phyloP scores from a whole-genome alignment of 92 coral and sea anemone species.

The Palythoa heliodiscus region DNA sequence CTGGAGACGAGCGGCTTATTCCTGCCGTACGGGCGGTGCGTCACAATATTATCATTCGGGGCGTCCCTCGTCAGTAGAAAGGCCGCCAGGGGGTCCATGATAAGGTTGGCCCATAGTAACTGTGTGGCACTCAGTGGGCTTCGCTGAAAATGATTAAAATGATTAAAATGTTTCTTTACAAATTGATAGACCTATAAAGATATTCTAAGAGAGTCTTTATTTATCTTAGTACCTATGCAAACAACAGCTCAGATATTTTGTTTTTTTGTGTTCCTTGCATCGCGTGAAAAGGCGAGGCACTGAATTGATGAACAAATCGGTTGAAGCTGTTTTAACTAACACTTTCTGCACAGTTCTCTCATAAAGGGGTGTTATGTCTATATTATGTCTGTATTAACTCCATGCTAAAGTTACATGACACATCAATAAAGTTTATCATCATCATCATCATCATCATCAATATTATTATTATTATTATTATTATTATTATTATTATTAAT shows the following conservation, averaged over 20 bases:
- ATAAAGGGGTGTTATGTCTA: too few species aligned
- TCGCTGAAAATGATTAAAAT: constrained; percentile 54
- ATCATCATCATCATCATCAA: too few species aligned
- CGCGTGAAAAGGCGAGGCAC: background rate
- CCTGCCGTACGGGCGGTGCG: constrained; percentile 81
- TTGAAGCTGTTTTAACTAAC: too few species aligned
- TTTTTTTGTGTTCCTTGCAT: background rate
- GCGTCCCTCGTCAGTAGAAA: constrained; percentile 76
- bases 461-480: too few species aligned
- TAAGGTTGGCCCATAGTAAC: constrained; percentile 84
- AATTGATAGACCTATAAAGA: too few species aligned
- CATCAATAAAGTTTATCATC: too few species aligned
- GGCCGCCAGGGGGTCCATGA: constrained; percentile 85
- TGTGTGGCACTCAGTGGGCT: constrained; percentile 87
- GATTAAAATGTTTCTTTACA: background rate
- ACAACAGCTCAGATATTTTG: too few species aligned
- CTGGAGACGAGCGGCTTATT: constrained; percentile 80
- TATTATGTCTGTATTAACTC: too few species aligned
- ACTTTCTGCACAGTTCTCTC: too few species aligned
- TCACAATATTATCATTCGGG: constrained; percentile 66
- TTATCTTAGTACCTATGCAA: background rate
- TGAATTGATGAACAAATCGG: too few species aligned
- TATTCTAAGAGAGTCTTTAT: background rate
- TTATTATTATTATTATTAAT: too few species aligned
- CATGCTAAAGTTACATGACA: too few species aligned